Percentiles rank a stretch among this genome's conserved stretches.
Conservation (phyloP, 1,140 invertebrate species). For the Drosophila sp. region DNA sequence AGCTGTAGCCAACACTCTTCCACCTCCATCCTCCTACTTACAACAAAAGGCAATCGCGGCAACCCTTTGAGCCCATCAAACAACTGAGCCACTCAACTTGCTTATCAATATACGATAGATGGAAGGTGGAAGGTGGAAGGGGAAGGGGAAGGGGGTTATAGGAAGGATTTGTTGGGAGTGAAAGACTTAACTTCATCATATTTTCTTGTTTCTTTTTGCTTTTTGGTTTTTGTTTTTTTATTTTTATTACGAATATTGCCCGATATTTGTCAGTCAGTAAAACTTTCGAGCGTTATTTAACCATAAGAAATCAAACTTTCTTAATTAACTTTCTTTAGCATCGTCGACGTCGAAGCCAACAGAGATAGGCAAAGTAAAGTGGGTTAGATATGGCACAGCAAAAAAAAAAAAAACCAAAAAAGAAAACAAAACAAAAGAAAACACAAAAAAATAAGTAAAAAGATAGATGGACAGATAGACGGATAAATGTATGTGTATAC, state of each 20-base stretch:
- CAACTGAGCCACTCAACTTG: slow-evolving; percentile 38
- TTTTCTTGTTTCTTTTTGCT: slow-evolving; percentile 23
- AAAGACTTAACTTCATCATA: slow-evolving; percentile 42
- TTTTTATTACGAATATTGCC: slow-evolving; percentile 45
- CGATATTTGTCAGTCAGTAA: slow-evolving; percentile 64
- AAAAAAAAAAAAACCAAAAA: slow-evolving; percentile 5
- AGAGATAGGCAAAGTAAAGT: slow-evolving; percentile 51
- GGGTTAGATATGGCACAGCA: slow-evolving; percentile 7
- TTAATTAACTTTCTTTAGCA: slow-evolving; percentile 79
- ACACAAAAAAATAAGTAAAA: not conserved
- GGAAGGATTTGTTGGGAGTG: too few relatives aligned
- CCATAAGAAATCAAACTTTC: slow-evolving; percentile 82
- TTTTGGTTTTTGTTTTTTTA: slow-evolving; percentile 40
- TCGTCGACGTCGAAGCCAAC: slow-evolving; percentile 29
- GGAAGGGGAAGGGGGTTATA: too few relatives aligned
- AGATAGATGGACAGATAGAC: not conserved
- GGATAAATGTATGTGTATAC: not conserved
- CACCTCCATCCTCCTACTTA: not conserved
- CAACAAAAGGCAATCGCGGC: slow-evolving; percentile 17
- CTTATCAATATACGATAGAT: slow-evolving; percentile 57
- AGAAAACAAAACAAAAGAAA: slow-evolving; percentile 13
- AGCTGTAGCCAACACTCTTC: slow-evolving; percentile 14
- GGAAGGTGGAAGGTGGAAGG: too few relatives aligned
- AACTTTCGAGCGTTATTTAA: slow-evolving; percentile 81
- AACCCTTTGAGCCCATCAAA: slow-evolving; percentile 32